These are phyloP conservation scores for Ostrea edulis DNA, from an alignment of 1,140 invertebrate species.

Conservation along the genomic window DNA sequence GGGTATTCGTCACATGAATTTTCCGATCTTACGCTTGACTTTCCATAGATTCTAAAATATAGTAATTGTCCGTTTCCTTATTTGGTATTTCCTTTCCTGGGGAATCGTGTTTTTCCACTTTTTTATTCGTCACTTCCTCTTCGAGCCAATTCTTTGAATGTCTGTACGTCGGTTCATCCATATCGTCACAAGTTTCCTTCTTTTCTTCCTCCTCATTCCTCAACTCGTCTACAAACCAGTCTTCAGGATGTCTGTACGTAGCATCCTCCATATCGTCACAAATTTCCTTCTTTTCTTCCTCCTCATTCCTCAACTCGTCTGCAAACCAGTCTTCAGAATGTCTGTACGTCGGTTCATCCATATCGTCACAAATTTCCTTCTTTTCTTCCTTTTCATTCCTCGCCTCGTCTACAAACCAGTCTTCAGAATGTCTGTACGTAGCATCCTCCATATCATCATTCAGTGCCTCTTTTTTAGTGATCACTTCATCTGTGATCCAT, in stretches of 20 bases:
- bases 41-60: not conserved
- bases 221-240: not conserved
- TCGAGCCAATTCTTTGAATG: not conserved
- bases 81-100: not conserved
- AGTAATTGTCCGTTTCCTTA: not conserved
- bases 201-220: not conserved
- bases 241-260: not conserved
- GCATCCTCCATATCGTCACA: not conserved
- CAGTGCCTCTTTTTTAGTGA: not conserved
- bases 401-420: not conserved
- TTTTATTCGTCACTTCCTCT: not conserved
- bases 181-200: not conserved
- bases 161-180: too few relatives aligned
- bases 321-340: not conserved
- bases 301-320: not conserved
- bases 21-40: not conserved
- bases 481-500: not conserved
- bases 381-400: not conserved
- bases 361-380: not conserved
- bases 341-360: too few relatives aligned
- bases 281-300: not conserved
- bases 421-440: not conserved
- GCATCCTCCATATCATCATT: not conserved
- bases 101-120: not conserved
- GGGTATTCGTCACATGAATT: too few relatives aligned